phyloP scores from a whole-genome alignment of 1,140 invertebrate species.

The Lepidotrigona ventralis region DNA sequence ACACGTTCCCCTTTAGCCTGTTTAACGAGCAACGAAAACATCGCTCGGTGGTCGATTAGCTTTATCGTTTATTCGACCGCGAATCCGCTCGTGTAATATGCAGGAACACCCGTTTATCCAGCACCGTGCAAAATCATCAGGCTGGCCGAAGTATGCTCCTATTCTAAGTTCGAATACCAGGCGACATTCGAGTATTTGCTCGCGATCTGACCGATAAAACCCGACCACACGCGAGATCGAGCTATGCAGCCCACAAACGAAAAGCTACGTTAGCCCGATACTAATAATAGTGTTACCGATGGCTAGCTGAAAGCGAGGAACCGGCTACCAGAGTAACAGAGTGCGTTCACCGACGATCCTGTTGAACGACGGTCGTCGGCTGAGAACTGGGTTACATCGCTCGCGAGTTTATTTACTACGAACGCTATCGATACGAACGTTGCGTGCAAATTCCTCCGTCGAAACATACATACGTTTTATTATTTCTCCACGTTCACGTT shows the following conservation, averaged over 20 bases:
- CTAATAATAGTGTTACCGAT: constrained; percentile 55
- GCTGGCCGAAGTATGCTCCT: neutral
- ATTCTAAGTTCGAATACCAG: constrained; percentile 4
- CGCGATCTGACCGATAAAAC: neutral
- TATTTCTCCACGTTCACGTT: neutral
- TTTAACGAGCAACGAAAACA: constrained; percentile 17
- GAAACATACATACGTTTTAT: neutral
- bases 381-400: constrained; percentile 61
- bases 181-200: constrained; percentile 1
- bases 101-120: neutral
- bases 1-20: constrained; percentile 5
- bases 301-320: constrained; percentile 35
- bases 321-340: constrained; percentile 45
- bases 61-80: constrained; percentile 13
- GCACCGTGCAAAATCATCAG: neutral
- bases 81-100: neutral
- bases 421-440: neutral
- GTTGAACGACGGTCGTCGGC: constrained; percentile 32
- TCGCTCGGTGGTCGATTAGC: constrained; percentile 15
- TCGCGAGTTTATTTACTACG: constrained; percentile 28
- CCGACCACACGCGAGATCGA: neutral
- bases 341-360: constrained; percentile 57
- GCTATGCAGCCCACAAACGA: neutral
- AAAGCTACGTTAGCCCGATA: constrained; percentile 3
- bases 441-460: constrained; percentile 25